phyloP scores from a whole-genome alignment of 1,140 invertebrate species.

The Tribolium castaneum region DNA sequence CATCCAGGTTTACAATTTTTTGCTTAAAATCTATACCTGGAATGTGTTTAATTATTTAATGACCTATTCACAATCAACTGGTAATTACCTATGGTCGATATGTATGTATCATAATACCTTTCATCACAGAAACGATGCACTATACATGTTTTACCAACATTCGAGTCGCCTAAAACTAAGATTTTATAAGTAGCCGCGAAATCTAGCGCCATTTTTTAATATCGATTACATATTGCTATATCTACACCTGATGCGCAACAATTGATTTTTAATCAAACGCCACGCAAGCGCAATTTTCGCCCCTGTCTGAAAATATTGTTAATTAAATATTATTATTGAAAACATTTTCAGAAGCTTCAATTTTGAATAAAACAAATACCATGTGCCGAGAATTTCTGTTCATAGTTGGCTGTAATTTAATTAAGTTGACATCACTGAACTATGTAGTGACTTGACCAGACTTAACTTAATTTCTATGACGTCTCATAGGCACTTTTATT shows the following conservation, averaged over 20 bases:
- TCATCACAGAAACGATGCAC: slow-evolving; percentile 92
- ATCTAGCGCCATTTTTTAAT: slow-evolving; percentile 77
- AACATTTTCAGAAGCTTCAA: too few species aligned
- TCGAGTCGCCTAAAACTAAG: slow-evolving; percentile 88
- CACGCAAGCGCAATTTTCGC: slow-evolving; percentile 25
- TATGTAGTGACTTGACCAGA: too few species aligned
- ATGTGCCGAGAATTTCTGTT: too few species aligned
- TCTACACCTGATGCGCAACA: slow-evolving; percentile 30
- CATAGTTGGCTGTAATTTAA: too few species aligned
- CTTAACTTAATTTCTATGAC: too few species aligned
- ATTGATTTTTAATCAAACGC: slow-evolving; percentile 37
- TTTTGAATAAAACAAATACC: too few species aligned
- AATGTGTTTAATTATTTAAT: slow-evolving; percentile 25
- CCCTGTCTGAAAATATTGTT: too few species aligned
- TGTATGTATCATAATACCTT: slow-evolving; percentile 90
- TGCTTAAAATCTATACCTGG: slow-evolving; percentile 90
- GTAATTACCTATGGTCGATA: slow-evolving; percentile 88
- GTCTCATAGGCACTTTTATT: too few species aligned
- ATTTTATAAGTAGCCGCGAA: slow-evolving; percentile 88
- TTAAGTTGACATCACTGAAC: too few species aligned
- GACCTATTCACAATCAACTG: not conserved
- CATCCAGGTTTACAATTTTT: slow-evolving; percentile 88
- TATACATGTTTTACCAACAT: slow-evolving; percentile 93
- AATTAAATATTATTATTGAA: too few species aligned
- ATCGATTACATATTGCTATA: slow-evolving; percentile 39